phyloP scores from a whole-genome alignment of 2,888 invertebrate genomes.

The Diarsia mendica region DNA sequence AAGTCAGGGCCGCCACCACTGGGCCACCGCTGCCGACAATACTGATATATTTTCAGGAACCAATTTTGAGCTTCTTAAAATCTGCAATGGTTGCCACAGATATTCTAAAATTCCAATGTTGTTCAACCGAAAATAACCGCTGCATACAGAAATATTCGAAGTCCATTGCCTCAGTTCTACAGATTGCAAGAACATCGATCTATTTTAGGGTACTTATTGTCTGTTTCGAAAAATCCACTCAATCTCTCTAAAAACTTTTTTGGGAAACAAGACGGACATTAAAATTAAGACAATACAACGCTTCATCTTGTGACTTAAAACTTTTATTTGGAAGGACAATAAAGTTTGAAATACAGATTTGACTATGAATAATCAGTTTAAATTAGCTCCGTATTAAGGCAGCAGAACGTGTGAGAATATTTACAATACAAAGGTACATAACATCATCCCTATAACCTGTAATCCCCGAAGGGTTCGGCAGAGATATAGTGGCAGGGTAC shows the following conservation, averaged over 20 bases:
- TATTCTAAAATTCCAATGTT: neutral
- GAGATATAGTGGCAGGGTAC: too few species aligned
- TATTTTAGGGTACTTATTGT: neutral
- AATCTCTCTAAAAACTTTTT: neutral
- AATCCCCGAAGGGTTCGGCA: too few species aligned
- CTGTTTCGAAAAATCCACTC: neutral
- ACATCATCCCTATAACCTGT: too few species aligned
- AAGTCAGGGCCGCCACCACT: too few species aligned
- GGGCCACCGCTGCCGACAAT: too few species aligned
- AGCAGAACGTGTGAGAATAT: constrained; percentile 13
- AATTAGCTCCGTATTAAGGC: constrained; percentile 42
- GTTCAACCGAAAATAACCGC: neutral
- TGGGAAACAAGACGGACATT: neutral
- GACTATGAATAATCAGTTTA: constrained; percentile 59
- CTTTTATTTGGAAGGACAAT: constrained; percentile 61
- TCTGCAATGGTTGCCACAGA: neutral
- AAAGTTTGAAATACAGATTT: constrained; percentile 50
- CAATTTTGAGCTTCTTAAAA: neutral
- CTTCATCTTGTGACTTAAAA: constrained; percentile 42
- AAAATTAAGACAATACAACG: neutral
- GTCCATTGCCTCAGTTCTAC: too few species aligned
- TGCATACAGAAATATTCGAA: neutral
- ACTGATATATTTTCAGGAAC: too few species aligned
- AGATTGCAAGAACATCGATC: too few species aligned
- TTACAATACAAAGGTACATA: neutral